A percentile compares a stretch with the other conserved stretches of the same genome.
phyloP scores from a whole-genome alignment of 2,797 vertebrate species.

The Sardinella longiceps region DNA sequence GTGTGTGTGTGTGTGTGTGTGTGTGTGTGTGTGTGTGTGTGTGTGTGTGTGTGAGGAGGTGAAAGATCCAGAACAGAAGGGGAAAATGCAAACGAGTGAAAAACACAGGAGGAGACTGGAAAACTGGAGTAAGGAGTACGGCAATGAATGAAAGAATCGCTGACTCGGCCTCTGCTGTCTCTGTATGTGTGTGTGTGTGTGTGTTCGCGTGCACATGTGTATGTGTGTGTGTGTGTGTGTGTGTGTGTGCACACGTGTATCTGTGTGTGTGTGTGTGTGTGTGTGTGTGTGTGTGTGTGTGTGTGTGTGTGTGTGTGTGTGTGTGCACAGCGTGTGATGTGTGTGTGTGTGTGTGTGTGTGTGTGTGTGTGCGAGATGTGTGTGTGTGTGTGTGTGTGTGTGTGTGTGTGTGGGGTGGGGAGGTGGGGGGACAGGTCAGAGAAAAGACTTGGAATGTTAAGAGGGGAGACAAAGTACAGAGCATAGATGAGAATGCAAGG shows the following conservation, averaged over 20 bases:
- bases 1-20: no score
- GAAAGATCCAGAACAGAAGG: neutral
- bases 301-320: no score
- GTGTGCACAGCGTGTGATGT: neutral
- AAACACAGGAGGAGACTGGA: neutral
- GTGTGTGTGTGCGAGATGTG: neutral
- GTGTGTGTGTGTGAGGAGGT: constrained; percentile 35
- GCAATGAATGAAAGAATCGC: neutral
- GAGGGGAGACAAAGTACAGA: no score
- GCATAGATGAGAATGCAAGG: no score
- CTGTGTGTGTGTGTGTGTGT: no score
- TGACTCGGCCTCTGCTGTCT: no score
- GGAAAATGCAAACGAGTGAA: neutral
- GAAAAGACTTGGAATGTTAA: no score
- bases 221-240: constrained; percentile 22
- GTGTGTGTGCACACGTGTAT: no score
- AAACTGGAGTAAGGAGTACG: neutral
- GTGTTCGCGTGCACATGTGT: constrained; percentile 26
- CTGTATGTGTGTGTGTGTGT: neutral
- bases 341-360: neutral
- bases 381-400: neutral
- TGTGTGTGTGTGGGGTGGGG: neutral
- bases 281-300: no score
- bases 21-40: constrained; percentile 22
- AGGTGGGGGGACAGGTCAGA: no score